phyloP scores from a whole-genome alignment of 92 coral and sea anemone species.

The Palythoa grandis region DNA sequence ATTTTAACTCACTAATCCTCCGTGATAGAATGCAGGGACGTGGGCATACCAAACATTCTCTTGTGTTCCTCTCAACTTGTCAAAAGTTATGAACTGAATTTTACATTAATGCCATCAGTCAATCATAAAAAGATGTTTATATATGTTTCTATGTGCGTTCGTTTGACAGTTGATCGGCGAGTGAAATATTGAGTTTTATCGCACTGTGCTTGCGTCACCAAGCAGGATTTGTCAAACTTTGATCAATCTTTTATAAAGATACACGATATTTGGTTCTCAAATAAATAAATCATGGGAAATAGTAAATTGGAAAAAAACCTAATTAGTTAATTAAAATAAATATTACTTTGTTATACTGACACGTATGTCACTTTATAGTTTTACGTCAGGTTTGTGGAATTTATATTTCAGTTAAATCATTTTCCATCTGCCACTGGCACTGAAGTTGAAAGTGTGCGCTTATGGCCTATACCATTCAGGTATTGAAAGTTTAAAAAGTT shows the following conservation, averaged over 20 bases:
- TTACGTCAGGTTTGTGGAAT: too few species aligned
- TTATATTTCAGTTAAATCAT: background rate
- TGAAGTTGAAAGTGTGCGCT: background rate
- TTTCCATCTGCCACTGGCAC: background rate
- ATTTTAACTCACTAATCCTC: slow-evolving; percentile 17
- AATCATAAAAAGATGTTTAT: background rate
- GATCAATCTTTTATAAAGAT: background rate
- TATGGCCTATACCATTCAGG: background rate
- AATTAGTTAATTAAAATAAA: background rate
- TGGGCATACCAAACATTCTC: slow-evolving; percentile 14
- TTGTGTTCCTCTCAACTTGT: background rate
- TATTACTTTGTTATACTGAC: background rate
- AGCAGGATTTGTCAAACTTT: background rate
- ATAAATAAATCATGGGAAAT: background rate
- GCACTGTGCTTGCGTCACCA: background rate
- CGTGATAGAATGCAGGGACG: slow-evolving; percentile 31
- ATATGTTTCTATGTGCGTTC: background rate
- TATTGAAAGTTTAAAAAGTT: background rate
- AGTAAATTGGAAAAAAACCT: background rate
- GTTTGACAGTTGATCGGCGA: background rate
- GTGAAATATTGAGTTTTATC: slow-evolving; percentile 3
- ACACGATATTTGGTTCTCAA: background rate
- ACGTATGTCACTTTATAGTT: background rate
- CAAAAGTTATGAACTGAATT: background rate
- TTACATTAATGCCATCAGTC: background rate